A percentile compares a stretch with the other conserved stretches of the same genome.
Conservation (phyloP, 2,888 invertebrate genomes). For the Embidobia sp. region DNA sequence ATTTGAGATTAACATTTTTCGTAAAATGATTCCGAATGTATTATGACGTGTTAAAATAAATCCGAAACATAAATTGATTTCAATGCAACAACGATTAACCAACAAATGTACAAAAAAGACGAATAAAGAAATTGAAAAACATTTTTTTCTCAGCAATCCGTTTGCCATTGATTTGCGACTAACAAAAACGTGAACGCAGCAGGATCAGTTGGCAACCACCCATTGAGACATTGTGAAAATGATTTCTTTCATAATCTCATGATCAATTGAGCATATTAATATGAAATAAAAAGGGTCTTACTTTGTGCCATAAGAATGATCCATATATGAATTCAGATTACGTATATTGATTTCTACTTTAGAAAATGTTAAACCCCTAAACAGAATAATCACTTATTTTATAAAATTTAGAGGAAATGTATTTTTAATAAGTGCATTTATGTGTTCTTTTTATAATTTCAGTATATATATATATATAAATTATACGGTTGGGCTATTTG, state of each 20-base stretch:
- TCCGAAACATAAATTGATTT: not conserved
- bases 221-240: slow-evolving; percentile 77
- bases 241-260: slow-evolving; percentile 70
- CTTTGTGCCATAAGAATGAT: not conserved
- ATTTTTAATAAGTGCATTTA: no score
- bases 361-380: no score
- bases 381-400: no score
- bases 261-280: slow-evolving; percentile 77
- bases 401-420: no score
- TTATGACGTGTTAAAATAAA: no score
- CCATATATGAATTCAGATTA: not conserved
- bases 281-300: slow-evolving; percentile 47
- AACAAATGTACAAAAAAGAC: not conserved
- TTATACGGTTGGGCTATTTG: no score
- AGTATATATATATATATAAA: no score
- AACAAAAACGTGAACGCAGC: slow-evolving; percentile 51
- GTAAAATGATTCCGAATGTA: no score
- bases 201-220: slow-evolving; percentile 80
- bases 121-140: slow-evolving; percentile 33
- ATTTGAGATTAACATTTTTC: no score
- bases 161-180: slow-evolving; percentile 62
- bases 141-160: slow-evolving; percentile 61
- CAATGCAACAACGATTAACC: slow-evolving; percentile 3
- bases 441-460: no score
- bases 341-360: no score